Percentiles rank a stretch among this genome's conserved stretches.
Conservation (phyloP, 2,797 vertebrate genomes). For the Moxostoma hubbsi region DNA sequence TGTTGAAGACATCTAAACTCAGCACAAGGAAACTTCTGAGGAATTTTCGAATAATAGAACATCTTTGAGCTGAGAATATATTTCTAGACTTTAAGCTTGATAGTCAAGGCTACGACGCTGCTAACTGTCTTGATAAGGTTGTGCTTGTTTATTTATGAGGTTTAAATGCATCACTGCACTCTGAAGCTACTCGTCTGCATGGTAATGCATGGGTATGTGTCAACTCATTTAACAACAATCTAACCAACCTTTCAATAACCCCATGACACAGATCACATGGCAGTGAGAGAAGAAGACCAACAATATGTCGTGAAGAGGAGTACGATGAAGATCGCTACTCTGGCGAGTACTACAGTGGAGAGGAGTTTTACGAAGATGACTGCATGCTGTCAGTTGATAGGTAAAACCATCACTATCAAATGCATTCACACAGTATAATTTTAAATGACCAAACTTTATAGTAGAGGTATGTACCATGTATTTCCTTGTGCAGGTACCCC, state of each 20-base stretch:
- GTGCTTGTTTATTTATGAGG: constrained; percentile 38
- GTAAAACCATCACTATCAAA: constrained; percentile 66
- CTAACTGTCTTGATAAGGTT: constrained; percentile 55
- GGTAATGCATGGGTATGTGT: constrained; percentile 70
- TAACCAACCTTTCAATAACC: constrained; percentile 47
- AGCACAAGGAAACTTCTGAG: not conserved
- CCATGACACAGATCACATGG: constrained; percentile 81
- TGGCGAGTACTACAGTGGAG: constrained; percentile 92
- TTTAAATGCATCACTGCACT: constrained; percentile 62
- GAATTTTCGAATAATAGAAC: not conserved
- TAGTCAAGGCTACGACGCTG: not conserved
- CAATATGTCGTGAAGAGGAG: constrained; percentile 89
- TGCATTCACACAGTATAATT: no score
- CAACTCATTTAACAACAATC: not conserved
- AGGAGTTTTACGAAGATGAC: constrained; percentile 93
- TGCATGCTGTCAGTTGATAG: constrained; percentile 88
- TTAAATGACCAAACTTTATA: no score
- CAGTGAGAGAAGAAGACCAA: constrained; percentile 85
- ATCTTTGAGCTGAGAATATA: constrained; percentile 4
- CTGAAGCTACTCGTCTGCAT: constrained; percentile 74
- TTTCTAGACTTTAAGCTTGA: not conserved
- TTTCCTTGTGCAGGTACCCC: constrained; percentile 74
- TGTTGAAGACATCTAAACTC: constrained; percentile 9
- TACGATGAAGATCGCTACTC: constrained; percentile 85
- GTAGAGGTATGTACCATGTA: not conserved